Evolutionary conservation across 1,140 invertebrate species (phyloP).

Genomic region (Bombus balteatus): DNA sequence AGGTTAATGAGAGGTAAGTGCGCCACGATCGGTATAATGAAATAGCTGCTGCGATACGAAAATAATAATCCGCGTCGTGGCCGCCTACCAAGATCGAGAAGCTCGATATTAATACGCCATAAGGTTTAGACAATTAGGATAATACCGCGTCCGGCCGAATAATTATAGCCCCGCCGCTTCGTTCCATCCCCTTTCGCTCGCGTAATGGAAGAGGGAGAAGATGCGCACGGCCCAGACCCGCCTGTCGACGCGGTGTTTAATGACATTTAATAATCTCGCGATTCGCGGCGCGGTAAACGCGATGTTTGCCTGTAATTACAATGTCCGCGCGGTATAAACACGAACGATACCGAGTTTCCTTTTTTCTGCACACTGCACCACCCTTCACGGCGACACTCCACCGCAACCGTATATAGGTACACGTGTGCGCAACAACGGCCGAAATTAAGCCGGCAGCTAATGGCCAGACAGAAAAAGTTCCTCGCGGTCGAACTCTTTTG

Average conservation of each 20-base stretch:
- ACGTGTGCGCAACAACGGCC: not conserved
- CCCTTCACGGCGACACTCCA: not conserved
- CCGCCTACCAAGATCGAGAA: constrained; percentile 18
- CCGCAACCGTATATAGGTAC: too few species aligned
- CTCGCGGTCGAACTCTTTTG: constrained; percentile 1
- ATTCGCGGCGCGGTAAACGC: constrained; percentile 30
- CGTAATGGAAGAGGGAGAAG: not conserved
- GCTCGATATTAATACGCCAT: constrained; percentile 32
- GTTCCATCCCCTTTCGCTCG: too few species aligned
- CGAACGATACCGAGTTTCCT: not conserved
- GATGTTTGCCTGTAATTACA: constrained; percentile 21
- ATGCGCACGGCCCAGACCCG: not conserved
- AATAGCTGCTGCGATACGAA: constrained; percentile 43
- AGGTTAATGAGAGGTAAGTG: constrained; percentile 52
- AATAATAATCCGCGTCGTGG: constrained; percentile 30
- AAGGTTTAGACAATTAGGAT: constrained; percentile 45
- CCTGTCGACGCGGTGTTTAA: constrained; percentile 37
- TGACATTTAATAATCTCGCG: constrained; percentile 36
- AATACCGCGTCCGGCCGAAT: constrained; percentile 26
- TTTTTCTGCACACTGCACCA: not conserved
- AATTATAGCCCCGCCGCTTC: constrained; percentile 1
- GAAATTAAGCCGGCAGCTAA: constrained; percentile 12
- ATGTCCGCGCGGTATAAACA: not conserved
- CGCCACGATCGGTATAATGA: constrained; percentile 39
- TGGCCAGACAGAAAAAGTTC: constrained; percentile 9